Conservation (phyloP, 1,140 invertebrate species). For the Drosophila pseudoananassae region DNA sequence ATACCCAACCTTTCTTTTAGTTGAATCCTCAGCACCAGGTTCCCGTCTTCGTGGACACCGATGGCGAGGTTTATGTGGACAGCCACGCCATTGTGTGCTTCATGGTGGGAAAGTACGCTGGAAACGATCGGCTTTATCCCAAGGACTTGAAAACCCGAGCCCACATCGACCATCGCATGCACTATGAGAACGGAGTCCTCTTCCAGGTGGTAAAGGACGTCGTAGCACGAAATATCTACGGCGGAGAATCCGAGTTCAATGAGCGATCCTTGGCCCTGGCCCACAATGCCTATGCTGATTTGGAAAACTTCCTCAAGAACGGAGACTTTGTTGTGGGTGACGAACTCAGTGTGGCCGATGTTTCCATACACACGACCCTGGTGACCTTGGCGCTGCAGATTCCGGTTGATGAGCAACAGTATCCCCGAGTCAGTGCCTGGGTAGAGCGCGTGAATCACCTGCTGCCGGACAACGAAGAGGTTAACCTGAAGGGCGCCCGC, state of each 20-base stretch:
- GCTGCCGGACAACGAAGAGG: constrained; percentile 65
- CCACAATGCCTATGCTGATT: constrained; percentile 84
- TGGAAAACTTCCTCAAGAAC: constrained; percentile 84
- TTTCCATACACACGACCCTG: constrained; percentile 84
- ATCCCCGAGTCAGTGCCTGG: constrained; percentile 52
- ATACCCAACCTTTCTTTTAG: constrained; percentile 69
- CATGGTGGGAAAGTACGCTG: constrained; percentile 88
- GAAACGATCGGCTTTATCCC: constrained; percentile 87
- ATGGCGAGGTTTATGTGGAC: constrained; percentile 87
- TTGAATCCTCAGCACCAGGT: constrained; percentile 88
- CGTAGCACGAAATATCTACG: constrained; percentile 77
- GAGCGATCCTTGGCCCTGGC: constrained; percentile 68
- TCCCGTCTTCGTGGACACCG: constrained; percentile 88
- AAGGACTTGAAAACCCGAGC: constrained; percentile 87
- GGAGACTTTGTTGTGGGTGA: constrained; percentile 84
- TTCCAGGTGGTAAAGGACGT: constrained; percentile 83
- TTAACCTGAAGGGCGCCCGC: constrained; percentile 67
- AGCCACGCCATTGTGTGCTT: constrained; percentile 90
- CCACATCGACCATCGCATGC: constrained; percentile 88
- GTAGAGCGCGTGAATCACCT: constrained; percentile 54
- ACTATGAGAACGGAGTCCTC: constrained; percentile 89
- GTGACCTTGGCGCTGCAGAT: constrained; percentile 78
- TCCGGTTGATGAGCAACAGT: constrained; percentile 59
- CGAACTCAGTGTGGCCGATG: constrained; percentile 86
- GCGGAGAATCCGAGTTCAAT: constrained; percentile 66